phyloP scores from a whole-genome alignment of 2,888 invertebrate genomes.

The Hemaris fuciformis region DNA sequence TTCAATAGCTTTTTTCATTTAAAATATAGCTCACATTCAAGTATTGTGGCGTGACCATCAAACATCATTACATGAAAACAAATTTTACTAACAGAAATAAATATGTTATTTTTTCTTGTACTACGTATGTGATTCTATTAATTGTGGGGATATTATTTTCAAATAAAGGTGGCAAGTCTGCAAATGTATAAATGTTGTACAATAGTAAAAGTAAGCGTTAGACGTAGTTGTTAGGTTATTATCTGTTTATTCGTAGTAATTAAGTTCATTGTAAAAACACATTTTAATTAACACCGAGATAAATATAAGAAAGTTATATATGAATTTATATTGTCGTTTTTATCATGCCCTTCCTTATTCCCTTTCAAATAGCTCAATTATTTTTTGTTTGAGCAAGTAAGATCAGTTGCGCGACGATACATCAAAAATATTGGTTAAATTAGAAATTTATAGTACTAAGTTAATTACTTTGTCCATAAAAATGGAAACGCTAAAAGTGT shows the following conservation, averaged over 20 bases:
- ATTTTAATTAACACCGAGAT: slow-evolving; percentile 50
- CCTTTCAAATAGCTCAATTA: too few species aligned
- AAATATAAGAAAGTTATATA: slow-evolving; percentile 57
- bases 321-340: slow-evolving; percentile 47
- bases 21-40: too few species aligned
- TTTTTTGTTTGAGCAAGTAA: too few species aligned
- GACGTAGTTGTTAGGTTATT: slow-evolving; percentile 9
- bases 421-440: too few species aligned
- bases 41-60: too few species aligned
- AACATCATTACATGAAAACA: too few species aligned
- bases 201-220: slow-evolving; percentile 29
- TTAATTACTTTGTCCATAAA: too few species aligned
- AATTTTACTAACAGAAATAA: too few species aligned
- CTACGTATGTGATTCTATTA: neutral
- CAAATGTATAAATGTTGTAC: slow-evolving; percentile 31
- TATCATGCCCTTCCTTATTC: slow-evolving; percentile 23
- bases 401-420: too few species aligned
- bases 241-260: slow-evolving; percentile 12
- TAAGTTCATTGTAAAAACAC: slow-evolving; percentile 52
- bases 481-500: too few species aligned
- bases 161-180: slow-evolving; percentile 18
- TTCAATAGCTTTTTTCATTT: too few species aligned
- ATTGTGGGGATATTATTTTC: neutral
- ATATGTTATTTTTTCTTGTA: neutral
- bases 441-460: too few species aligned